Conservation (phyloP, 2,113 vertebrate species). For the Furnarius figulus region DNA sequence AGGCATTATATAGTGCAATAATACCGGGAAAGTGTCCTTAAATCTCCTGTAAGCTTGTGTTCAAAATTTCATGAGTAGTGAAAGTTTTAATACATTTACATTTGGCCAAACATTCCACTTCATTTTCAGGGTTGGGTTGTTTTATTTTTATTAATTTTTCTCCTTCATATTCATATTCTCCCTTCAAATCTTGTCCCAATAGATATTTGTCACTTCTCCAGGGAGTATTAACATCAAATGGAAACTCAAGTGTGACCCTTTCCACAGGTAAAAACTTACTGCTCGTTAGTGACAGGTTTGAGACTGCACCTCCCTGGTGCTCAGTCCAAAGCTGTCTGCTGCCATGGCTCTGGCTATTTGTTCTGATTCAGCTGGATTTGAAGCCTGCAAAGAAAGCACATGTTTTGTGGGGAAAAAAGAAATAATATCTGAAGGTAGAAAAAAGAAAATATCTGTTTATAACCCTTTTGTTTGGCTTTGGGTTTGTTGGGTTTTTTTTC, state of each 20-base stretch:
- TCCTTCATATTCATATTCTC: background rate
- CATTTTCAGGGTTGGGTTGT: background rate
- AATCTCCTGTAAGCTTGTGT: background rate
- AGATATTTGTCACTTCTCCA: background rate
- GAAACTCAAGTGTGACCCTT: background rate
- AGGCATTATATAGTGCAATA: background rate
- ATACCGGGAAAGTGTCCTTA: background rate
- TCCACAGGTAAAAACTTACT: background rate
- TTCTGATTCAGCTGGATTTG: background rate
- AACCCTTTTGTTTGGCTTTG: background rate
- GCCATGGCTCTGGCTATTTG: background rate
- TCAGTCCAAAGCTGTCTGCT: background rate
- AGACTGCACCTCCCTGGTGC: background rate
- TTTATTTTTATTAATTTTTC: background rate
- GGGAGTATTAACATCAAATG: background rate
- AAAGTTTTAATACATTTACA: background rate
- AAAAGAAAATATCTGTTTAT: background rate
- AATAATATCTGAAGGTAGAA: background rate
- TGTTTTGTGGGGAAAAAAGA: background rate
- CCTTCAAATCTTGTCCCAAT: background rate
- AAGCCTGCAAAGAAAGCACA: background rate
- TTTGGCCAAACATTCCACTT: background rate
- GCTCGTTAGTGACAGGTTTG: background rate
- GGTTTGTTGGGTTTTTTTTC: too few species aligned
- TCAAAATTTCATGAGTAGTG: background rate